phyloP scores from a whole-genome alignment of 1,140 invertebrate genomes.

The Drosophila trapezifrons region DNA sequence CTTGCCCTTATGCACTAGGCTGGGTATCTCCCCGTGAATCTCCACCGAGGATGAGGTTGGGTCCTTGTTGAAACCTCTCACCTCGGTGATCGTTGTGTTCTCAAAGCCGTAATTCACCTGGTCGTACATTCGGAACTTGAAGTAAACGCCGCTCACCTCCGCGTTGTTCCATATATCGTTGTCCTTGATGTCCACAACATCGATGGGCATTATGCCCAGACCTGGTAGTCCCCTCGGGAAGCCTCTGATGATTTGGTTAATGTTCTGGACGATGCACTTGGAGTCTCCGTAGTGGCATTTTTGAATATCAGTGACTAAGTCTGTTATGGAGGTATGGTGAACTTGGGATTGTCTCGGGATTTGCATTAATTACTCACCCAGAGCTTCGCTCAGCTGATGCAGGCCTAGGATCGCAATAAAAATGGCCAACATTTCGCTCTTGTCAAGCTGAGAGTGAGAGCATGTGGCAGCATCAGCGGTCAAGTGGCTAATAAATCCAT shows the following conservation, averaged over 20 bases:
- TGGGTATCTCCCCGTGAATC: background rate
- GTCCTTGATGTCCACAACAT: constrained; percentile 33
- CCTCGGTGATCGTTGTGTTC: background rate
- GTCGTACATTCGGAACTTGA: too few species aligned
- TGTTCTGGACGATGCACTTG: constrained; percentile 28
- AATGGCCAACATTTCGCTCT: constrained; percentile 13
- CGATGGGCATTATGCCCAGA: constrained; percentile 37
- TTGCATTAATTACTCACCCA: constrained; percentile 18
- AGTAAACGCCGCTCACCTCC: background rate
- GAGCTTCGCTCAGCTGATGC: constrained; percentile 9
- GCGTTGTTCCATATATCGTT: background rate
- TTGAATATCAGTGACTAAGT: constrained; percentile 14
- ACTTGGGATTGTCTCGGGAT: background rate
- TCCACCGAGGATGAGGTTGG: background rate
- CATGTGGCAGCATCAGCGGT: constrained; percentile 5
- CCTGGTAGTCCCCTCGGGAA: constrained; percentile 22
- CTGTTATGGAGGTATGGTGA: background rate
- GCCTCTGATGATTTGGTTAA: constrained; percentile 32
- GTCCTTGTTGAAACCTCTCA: background rate
- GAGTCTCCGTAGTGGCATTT: constrained; percentile 41
- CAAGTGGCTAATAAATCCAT: constrained; percentile 21
- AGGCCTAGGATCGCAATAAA: constrained; percentile 6
- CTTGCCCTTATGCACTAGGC: background rate
- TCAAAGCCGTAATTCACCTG: too few species aligned
- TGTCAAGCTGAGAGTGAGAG: background rate